Percentiles rank a stretch among this genome's conserved stretches.
Conservation (phyloP, 2,797 vertebrate species). For the Anguilla pacifica region DNA sequence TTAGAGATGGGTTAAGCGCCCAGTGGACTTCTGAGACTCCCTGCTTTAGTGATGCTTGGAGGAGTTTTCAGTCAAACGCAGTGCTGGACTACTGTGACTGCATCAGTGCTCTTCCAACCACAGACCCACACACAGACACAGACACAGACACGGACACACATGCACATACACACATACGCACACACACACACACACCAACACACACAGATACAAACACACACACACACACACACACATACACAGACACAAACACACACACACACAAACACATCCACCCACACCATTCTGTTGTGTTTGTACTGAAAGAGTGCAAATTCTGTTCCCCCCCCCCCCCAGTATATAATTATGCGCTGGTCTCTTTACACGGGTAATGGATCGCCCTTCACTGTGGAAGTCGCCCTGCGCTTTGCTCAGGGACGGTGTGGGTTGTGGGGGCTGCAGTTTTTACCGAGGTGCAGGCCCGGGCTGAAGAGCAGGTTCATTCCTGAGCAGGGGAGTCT, state of each 20-base stretch:
- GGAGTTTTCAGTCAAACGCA: neutral
- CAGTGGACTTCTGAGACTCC: neutral
- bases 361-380: conserved; percentile 27
- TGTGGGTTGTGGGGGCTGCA: neutral
- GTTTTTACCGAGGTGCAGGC: neutral
- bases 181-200: neutral
- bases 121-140: neutral
- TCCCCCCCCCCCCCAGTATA: neutral
- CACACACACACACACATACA: too few species aligned
- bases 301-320: neutral
- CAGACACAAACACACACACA: too few species aligned
- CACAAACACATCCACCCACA: conserved; percentile 4
- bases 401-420: neutral
- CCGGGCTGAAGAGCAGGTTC: conserved; percentile 10
- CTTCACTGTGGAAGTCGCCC: neutral
- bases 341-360: conserved; percentile 33
- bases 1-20: neutral
- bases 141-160: neutral
- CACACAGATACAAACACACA: too few species aligned
- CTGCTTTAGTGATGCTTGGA: neutral
- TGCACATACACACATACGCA: neutral
- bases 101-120: conserved; percentile 27
- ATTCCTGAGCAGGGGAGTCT: conserved; percentile 38
- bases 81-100: neutral
- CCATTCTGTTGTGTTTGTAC: neutral